These are phyloP conservation scores for Synanthedon tipuliformis DNA, from an alignment of 2,888 invertebrate genomes.

Conservation along the genomic window DNA sequence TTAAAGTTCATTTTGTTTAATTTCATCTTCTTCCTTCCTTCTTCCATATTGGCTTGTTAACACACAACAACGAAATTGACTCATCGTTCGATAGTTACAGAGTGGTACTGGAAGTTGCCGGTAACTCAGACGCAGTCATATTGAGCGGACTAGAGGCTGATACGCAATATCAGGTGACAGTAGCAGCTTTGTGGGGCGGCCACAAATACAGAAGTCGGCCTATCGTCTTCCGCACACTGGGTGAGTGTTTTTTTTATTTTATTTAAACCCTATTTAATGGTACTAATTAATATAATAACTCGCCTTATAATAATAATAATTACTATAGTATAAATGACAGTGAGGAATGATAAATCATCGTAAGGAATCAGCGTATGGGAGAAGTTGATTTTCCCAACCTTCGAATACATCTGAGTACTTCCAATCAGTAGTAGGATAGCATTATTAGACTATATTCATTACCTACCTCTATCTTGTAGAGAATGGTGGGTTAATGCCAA, in stretches of 20 bases:
- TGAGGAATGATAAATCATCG: too few relatives aligned
- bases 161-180: slow-evolving; percentile 89
- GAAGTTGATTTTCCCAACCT: too few relatives aligned
- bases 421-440: too few relatives aligned
- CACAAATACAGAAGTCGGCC: slow-evolving; percentile 87
- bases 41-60: slow-evolving; percentile 26
- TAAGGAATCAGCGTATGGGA: too few relatives aligned
- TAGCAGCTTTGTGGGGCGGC: slow-evolving; percentile 85
- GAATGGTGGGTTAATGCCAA: too few relatives aligned
- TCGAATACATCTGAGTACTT: too few relatives aligned
- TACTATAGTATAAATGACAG: too few relatives aligned
- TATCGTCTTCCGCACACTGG: slow-evolving; percentile 90
- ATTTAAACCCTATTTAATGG: too few relatives aligned
- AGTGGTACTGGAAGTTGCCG: slow-evolving; percentile 91
- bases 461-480: too few relatives aligned
- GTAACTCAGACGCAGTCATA: slow-evolving; percentile 88
- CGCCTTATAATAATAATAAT: too few relatives aligned
- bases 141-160: slow-evolving; percentile 84
- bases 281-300: too few relatives aligned
- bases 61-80: slow-evolving; percentile 67
- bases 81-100: slow-evolving; percentile 86
- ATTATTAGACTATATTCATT: too few relatives aligned
- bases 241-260: slow-evolving; percentile 64
- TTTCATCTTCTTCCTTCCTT: slow-evolving; percentile 30
- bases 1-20: neutral